Evolutionary conservation across 2,113 vertebrate species (phyloP).

Genomic region (Cephalopterus ornatus): DNA sequence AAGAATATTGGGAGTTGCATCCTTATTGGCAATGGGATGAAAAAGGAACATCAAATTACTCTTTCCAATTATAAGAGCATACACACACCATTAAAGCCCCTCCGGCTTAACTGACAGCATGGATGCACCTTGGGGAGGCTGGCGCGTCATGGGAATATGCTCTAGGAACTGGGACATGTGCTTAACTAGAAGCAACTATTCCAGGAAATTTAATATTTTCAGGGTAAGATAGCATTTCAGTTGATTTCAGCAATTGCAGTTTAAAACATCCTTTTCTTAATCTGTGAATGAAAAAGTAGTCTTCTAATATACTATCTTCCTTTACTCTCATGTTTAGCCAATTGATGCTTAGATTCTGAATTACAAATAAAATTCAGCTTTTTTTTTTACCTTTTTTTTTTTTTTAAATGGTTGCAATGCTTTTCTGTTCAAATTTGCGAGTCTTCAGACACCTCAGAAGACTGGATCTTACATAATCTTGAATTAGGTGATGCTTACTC

Average conservation of each 20-base stretch:
- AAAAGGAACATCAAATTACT: background rate
- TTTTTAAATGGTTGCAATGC: background rate
- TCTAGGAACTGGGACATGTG: background rate
- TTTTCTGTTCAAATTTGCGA: background rate
- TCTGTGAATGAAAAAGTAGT: background rate
- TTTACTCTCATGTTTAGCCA: background rate
- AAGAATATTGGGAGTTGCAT: background rate
- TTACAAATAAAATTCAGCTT: background rate
- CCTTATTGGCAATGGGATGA: background rate
- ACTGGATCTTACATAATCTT: background rate
- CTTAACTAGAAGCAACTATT: background rate
- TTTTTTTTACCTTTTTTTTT: no score
- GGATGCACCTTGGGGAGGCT: no score
- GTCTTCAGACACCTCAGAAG: background rate
- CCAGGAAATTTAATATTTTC: background rate
- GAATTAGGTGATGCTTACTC: background rate
- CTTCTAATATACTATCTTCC: background rate
- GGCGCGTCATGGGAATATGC: background rate
- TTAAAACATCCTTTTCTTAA: background rate
- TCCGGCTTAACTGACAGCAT: rapidly evolving
- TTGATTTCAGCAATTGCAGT: background rate
- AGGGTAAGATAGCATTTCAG: background rate
- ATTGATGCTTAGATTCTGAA: background rate
- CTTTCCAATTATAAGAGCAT: background rate
- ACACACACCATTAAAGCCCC: background rate